phyloP scores from a whole-genome alignment of 2,797 vertebrate species.

The Peromyscus melanophrys region DNA sequence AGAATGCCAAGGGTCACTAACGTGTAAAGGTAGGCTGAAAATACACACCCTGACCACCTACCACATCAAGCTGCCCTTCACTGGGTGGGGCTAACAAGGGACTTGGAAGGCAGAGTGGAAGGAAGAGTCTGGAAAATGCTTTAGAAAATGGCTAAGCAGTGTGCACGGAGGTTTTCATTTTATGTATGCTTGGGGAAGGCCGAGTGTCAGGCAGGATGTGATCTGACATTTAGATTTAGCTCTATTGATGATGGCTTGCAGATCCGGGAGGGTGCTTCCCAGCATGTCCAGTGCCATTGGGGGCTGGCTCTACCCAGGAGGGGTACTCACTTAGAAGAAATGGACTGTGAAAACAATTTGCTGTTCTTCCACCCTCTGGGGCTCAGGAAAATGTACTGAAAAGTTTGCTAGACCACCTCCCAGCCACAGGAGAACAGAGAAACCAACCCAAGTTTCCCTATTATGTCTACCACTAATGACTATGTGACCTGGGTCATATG shows the following conservation, averaged over 20 bases:
- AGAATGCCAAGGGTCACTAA: neutral
- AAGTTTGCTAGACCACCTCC: neutral
- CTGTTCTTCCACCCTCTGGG: neutral
- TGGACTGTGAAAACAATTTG: neutral
- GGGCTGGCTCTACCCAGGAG: neutral
- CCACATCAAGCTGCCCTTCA: neutral
- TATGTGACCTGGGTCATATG: neutral
- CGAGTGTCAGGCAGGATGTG: constrained; percentile 53
- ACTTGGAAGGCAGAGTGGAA: constrained; percentile 34
- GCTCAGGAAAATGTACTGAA: neutral
- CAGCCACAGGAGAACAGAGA: neutral
- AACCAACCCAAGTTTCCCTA: neutral
- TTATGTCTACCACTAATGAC: neutral
- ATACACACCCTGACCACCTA: neutral
- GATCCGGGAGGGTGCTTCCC: neutral
- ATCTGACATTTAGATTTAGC: constrained; percentile 67
- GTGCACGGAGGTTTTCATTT: constrained; percentile 52
- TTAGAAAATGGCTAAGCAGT: constrained; percentile 55
- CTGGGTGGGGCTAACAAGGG: neutral
- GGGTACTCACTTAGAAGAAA: neutral
- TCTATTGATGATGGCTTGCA: constrained; percentile 52
- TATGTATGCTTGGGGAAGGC: constrained; percentile 63
- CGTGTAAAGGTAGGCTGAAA: neutral
- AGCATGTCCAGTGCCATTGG: neutral
- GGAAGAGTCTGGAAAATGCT: constrained; percentile 58